Evolutionary conservation across 1,140 invertebrate species (phyloP), one percentile per base, ranked within the genome.

Genomic region (Zophobas atratus): DNA sequence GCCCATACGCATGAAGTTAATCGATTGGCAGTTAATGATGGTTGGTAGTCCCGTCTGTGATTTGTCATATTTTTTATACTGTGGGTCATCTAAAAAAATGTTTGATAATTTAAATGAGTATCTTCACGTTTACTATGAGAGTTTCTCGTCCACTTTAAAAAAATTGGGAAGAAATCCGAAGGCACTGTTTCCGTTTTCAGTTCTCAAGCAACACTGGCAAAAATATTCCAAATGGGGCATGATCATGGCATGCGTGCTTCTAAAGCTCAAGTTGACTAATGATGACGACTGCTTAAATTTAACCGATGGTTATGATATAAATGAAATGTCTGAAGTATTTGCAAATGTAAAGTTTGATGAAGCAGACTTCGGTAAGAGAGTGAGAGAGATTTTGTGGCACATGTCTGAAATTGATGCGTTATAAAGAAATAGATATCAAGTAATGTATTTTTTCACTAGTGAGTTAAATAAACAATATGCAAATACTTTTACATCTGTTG

Each of bases 121-220:
- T 20, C 48, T 79, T 8, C 32, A 57, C 1, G 41, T 67, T 3
- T 79, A 79, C 63, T 60, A 79, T 39, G 53, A 70, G 35, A 75
- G 74, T 57, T 75, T 75, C 8, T 67, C 86, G 85, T 5, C 86
- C 85, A 0, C 82, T 85, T 0, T 87, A 86, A 53, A 85, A 87
- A 57, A 36, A 86, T 5, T 85, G 84, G 82, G 74, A 74, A 0
- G 83, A 86, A 39, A 67, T 36, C 60, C 60, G 0, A 8, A 39
- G 1, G 32, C 20, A 32, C 48, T 71, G 86, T 2, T 87, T 85
- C 63, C 46, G 84, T 82, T 79, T 49, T 63, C 77, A 3, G 82
- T 86, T 33, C 89, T 81, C 63, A 78, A 81, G 41, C 72, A 84
- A 2, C 86, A 89, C 35, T 80, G 87, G 80, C 85, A 81, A 2